Percentiles rank a stretch among this genome's conserved stretches.
Evolutionary conservation across 2,113 vertebrate species (phyloP).

Genomic region (Verasper variegatus): DNA sequence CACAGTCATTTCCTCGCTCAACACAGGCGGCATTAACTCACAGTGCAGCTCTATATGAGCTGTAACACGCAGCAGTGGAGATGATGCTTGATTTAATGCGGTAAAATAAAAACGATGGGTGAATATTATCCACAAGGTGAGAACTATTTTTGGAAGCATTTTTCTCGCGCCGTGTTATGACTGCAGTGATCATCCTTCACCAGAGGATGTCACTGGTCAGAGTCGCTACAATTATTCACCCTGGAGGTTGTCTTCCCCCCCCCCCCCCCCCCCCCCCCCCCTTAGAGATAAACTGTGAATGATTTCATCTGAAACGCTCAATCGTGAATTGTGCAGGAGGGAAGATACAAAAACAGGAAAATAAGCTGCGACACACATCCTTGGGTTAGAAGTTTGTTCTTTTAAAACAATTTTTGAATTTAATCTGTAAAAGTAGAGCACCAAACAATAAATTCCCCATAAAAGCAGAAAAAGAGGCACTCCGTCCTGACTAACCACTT

Average conservation of each 20-base stretch:
- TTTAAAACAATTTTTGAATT: constrained; percentile 75
- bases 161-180: constrained; percentile 34
- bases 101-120: constrained; percentile 12
- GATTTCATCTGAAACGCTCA: constrained; percentile 36
- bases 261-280: not conserved
- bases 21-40: constrained; percentile 2
- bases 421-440: constrained; percentile 81
- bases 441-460: constrained; percentile 79
- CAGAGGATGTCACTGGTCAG: constrained; percentile 62
- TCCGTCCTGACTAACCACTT: constrained; percentile 69
- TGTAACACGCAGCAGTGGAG: not conserved
- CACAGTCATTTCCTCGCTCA: constrained; percentile 8
- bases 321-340: constrained; percentile 13
- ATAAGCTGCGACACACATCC: constrained; percentile 64
- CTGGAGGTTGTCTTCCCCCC: not conserved
- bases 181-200: constrained; percentile 60
- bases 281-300: constrained; percentile 42
- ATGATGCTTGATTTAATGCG: constrained; percentile 14
- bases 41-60: not conserved
- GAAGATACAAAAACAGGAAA: constrained; percentile 33
- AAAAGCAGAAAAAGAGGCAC: constrained; percentile 75
- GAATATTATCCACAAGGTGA: constrained; percentile 66
- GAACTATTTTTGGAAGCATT: constrained; percentile 70
- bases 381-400: constrained; percentile 73
- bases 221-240: constrained; percentile 8